Evolutionary conservation across 2,888 invertebrate species (phyloP), one percentile per base, ranked within the genome.

Genomic region (Rhorus exstirpatorius): DNA sequence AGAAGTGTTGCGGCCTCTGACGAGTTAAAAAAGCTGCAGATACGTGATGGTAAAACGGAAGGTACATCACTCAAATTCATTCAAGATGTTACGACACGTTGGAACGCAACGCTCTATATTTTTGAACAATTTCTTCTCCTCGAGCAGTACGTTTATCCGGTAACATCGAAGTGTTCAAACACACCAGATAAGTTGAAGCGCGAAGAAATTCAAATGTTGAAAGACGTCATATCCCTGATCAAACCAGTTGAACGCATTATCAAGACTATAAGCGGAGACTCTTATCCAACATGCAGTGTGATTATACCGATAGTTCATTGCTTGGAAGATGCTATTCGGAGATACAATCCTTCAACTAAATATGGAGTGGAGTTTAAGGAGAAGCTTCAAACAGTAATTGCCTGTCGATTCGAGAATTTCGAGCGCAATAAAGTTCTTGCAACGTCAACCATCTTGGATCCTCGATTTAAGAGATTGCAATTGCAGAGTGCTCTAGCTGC

Each of bases 391-490:
- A 14, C 4, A 35, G 46, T 63, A 26, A 78, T 84, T 14, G 63
- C 81, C 7, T 21, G 3, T 1, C 67, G 79, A 55, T 84, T 85
- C n/a, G 61, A 61, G 35, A 46, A 85, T n/a, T 79, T 80, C 21
- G 85, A 86, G 77, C 12, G 35, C 0, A 49, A 81, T 38, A 14
- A 26, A 12, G 61, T 76, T 3, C 67, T 84, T 10, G 80, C 83
- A 1, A 74, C 84, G 2, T 78, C 86, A 8, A 84, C 63, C 0
- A 49, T 86, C 60, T 55, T 86, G 19, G 86, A 86, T 38, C 84
- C 87, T 0, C 60, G 85, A 14, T 87, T 85, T 46, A 86, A 85
- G 46, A 82, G 81, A 63, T 17, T 86, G n/a, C 84, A 85, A n/a
- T 87, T 86, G 19, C 31, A 65, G 31, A 83, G 65, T 46, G 79